Evolutionary conservation across 1,140 invertebrate genomes (phyloP), one percentile per base, ranked within the genome.

Genomic region (Ceratina calcarata): DNA sequence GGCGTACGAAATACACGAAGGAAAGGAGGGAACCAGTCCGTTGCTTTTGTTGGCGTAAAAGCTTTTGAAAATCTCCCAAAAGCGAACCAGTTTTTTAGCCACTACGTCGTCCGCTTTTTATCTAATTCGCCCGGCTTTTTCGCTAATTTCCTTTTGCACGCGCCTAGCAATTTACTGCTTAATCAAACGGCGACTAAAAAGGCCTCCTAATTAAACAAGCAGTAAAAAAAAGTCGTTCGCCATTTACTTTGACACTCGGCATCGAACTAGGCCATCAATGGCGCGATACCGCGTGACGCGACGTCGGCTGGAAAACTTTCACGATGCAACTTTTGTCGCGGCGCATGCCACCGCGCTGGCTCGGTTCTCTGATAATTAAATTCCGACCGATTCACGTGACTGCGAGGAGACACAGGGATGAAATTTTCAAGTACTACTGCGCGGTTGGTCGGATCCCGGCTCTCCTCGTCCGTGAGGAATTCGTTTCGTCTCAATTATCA

Each of bases 111-210:
- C 6, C 20, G 20, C 18, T 45, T 71, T 71, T 71, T 22, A 71
- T 71, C 27, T 20, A 58, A 70, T 70, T 70, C 51, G 10, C 3
- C 22, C 1, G 16, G 18, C 24, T 18, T 13, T 53, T 20, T 27
- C 69, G 37, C 8, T 49, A 73, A 79, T 79, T 79, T 64, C 70
- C 49, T 45, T 60, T 65, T 16, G n/a, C 53, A 51, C 55, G 15
- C 66, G 61, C 2, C 20, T 18, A 57, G 51, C 49, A 78, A 72
- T 58, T 74, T 61, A 2, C 62, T 32, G 64, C 65, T 81, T 81
- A 84, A 85, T 85, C 82, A 84, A 78, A 71, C 68, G 81, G 57
- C 72, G 78, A 76, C 68, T 84, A 84, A 84, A 85, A 80, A 84
- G 73, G 27, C 60, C 60, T 49, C 16, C 65, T 84, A 81, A 84